Evolutionary conservation across 2,797 vertebrate species (phyloP).

Genomic region (Geotria australis): DNA sequence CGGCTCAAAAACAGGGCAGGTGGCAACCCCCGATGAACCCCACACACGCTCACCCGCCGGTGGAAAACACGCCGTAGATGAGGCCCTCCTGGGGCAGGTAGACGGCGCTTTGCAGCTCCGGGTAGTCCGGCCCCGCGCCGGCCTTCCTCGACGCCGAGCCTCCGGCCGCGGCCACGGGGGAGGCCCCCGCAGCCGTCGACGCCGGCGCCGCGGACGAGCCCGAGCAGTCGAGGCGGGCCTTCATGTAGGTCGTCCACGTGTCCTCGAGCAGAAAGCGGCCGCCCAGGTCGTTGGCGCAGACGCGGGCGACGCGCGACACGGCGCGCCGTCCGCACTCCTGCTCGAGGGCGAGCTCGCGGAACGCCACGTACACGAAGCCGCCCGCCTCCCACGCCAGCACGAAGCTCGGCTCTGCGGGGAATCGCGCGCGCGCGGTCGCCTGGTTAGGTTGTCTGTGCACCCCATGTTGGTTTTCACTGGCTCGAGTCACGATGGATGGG

Average conservation of each 20-base stretch:
- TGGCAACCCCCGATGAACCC: no score
- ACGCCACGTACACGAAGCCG: constrained; percentile 81
- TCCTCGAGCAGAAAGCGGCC: constrained; percentile 83
- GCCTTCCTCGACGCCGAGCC: constrained; percentile 30
- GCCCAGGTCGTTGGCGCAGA: constrained; percentile 85
- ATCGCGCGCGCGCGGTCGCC: no score
- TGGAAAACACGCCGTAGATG: constrained; percentile 88
- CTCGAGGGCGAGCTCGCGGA: constrained; percentile 75
- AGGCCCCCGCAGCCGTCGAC: no score
- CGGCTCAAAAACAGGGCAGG: no score
- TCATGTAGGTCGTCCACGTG: constrained; percentile 96
- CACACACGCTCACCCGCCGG: constrained; percentile 15
- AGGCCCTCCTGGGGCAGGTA: constrained; percentile 83
- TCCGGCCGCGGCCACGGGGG: no score
- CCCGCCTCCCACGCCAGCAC: constrained; percentile 83
- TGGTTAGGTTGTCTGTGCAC: no score
- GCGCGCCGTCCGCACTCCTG: constrained; percentile 81
- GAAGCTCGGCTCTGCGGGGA: constrained; percentile 56
- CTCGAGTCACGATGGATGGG: no score
- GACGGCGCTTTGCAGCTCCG: constrained; percentile 87
- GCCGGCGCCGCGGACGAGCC: no score
- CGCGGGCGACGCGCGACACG: constrained; percentile 67
- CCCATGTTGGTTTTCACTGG: no score
- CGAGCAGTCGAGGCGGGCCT: constrained; percentile 80
- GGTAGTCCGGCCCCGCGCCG: constrained; percentile 87